A percentile compares a stretch with the other conserved stretches of the same genome.
phyloP scores from a whole-genome alignment of 2,888 invertebrate species.

The Parnassius apollo region DNA sequence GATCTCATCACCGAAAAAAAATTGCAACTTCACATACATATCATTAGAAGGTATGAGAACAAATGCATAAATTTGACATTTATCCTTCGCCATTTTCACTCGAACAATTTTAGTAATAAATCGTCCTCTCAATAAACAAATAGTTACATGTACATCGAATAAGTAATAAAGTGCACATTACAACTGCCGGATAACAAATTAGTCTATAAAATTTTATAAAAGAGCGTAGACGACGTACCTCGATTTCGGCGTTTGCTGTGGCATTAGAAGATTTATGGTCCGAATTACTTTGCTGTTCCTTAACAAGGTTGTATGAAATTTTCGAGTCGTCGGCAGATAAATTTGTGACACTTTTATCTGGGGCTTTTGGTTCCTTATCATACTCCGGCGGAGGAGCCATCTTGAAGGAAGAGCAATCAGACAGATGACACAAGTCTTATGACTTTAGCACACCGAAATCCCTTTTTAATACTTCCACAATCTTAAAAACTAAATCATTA shows the following conservation, averaged over 20 bases:
- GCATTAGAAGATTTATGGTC: slow-evolving; percentile 63
- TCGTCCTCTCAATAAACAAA: slow-evolving; percentile 20
- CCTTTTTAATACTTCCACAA: slow-evolving; percentile 60
- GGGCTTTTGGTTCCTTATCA: slow-evolving; percentile 88
- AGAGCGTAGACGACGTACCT: slow-evolving; percentile 63
- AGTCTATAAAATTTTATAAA: slow-evolving; percentile 38
- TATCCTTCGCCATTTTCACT: slow-evolving; percentile 59
- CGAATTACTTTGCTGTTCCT: slow-evolving; percentile 65
- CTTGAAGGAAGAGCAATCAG: slow-evolving; percentile 79
- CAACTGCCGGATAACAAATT: slow-evolving; percentile 24
- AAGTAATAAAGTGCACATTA: slow-evolving; percentile 9
- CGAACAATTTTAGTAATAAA: slow-evolving; percentile 37
- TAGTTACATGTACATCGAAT: background rate
- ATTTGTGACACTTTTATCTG: slow-evolving; percentile 82
- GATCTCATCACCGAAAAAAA: slow-evolving; percentile 1
- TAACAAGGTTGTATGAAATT: slow-evolving; percentile 63
- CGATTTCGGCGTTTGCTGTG: slow-evolving; percentile 58
- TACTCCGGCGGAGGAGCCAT: slow-evolving; percentile 91
- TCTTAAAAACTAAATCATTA: slow-evolving; percentile 65
- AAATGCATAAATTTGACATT: slow-evolving; percentile 49
- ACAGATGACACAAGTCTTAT: slow-evolving; percentile 82
- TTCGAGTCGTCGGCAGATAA: slow-evolving; percentile 73
- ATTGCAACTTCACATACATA: slow-evolving; percentile 4
- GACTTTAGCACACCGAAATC: slow-evolving; percentile 73
- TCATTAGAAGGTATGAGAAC: slow-evolving; percentile 18